These are phyloP conservation scores for Pseudolycoriella hygida DNA, from an alignment of 2,888 invertebrate species.

Conservation along the genomic window DNA sequence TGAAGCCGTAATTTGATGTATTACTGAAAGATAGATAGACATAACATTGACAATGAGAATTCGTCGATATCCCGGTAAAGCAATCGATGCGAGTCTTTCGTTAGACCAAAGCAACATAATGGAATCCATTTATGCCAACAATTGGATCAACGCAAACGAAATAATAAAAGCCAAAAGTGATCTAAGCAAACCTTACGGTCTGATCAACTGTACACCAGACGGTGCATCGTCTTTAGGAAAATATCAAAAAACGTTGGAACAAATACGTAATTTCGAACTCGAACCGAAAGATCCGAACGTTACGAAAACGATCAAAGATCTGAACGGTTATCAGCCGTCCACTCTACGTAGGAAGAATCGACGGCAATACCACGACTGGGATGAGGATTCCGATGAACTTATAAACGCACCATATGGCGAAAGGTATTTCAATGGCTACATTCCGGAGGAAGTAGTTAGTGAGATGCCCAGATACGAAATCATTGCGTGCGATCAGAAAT, in stretches of 20 bases:
- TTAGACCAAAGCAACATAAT: slow-evolving; percentile 54
- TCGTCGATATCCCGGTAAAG: slow-evolving; percentile 69
- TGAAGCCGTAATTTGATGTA: too few species aligned
- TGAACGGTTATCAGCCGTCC: slow-evolving; percentile 43
- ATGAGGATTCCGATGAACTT: slow-evolving; percentile 14
- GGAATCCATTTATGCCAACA: slow-evolving; percentile 67
- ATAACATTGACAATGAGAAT: too few species aligned
- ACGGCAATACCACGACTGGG: slow-evolving; percentile 39
- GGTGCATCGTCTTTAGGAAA: slow-evolving; percentile 36
- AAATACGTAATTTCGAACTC: slow-evolving; percentile 33
- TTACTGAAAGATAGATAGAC: too few species aligned
- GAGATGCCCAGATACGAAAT: too few species aligned
- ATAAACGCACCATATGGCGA: neutral
- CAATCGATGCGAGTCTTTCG: slow-evolving; percentile 45
- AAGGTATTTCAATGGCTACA: slow-evolving; percentile 3
- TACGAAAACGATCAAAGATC: slow-evolving; percentile 40
- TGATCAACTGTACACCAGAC: slow-evolving; percentile 1
- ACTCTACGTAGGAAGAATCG: slow-evolving; percentile 36
- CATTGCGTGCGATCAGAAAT: too few species aligned
- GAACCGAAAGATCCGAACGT: slow-evolving; percentile 25
- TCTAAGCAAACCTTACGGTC: too few species aligned
- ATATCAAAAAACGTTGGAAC: slow-evolving; percentile 37
- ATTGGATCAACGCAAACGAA: slow-evolving; percentile 57
- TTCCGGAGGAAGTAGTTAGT: too few species aligned
- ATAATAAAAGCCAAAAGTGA: slow-evolving; percentile 10